These are phyloP conservation scores for Himalopsyche phryganea DNA, from an alignment of 1,140 invertebrate species.

Conservation along the genomic window DNA sequence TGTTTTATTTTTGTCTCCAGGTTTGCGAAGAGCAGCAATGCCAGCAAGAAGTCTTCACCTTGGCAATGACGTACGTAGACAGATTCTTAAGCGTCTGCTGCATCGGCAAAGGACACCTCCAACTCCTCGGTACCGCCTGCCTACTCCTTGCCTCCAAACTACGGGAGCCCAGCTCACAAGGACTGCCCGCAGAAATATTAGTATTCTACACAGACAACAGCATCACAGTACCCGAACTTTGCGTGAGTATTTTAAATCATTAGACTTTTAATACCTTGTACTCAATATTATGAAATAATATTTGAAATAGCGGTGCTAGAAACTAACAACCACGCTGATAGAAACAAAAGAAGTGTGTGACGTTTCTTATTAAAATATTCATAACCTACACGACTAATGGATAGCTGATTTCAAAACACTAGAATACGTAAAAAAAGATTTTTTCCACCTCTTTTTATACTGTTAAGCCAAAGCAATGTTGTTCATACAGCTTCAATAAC, in stretches of 20 bases:
- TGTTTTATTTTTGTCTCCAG: conserved; percentile 49
- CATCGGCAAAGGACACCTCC: conserved; percentile 78
- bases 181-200: conserved; percentile 74
- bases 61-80: conserved; percentile 91
- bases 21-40: conserved; percentile 89
- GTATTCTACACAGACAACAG: conserved; percentile 92
- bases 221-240: conserved; percentile 76
- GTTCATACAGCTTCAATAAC: too few relatives aligned
- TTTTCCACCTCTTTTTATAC: background rate
- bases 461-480: too few relatives aligned
- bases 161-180: conserved; percentile 68
- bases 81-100: conserved; percentile 80
- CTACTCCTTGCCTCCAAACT: conserved; percentile 89
- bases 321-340: too few relatives aligned
- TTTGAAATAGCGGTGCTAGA: too few relatives aligned
- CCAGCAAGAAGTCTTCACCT: conserved; percentile 86
- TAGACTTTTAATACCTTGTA: background rate
- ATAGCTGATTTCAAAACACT: background rate
- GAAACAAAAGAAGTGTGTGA: too few relatives aligned
- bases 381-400: too few relatives aligned
- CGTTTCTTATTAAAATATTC: too few relatives aligned
- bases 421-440: background rate
- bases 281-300: background rate
- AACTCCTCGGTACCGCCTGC: conserved; percentile 84
- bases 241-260: conserved; percentile 63